Evolutionary conservation across 2,113 vertebrate genomes (phyloP).

Genomic region (Myotis yumanensis): DNA sequence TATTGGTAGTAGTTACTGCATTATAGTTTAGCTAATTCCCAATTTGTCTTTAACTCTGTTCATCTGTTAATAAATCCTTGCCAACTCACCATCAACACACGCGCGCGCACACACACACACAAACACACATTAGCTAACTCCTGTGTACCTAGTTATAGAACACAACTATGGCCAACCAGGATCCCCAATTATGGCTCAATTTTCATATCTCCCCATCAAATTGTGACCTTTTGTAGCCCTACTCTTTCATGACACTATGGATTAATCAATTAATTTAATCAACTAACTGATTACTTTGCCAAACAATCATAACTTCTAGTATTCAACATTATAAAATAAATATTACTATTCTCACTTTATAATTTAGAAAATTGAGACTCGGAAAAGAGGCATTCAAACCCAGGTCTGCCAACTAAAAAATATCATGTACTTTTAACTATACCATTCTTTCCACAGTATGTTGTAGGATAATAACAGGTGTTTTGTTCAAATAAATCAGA

Average conservation of each 20-base stretch:
- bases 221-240: background rate
- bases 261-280: background rate
- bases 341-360: background rate
- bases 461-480: background rate
- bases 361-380: conserved; percentile 7
- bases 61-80: conserved; percentile 26
- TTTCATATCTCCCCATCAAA: background rate
- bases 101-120: background rate
- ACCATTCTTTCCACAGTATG: background rate
- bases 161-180: background rate
- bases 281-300: background rate
- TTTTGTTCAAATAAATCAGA: background rate
- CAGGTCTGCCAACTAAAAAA: background rate
- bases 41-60: conserved; percentile 15
- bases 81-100: background rate
- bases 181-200: background rate
- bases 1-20: background rate
- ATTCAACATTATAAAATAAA: background rate
- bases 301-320: background rate
- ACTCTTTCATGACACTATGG: background rate
- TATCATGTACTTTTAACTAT: background rate
- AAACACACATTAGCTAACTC: background rate
- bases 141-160: background rate
- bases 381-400: background rate
- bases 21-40: background rate